Percentiles rank a stretch among this genome's conserved stretches.
phyloP scores from a whole-genome alignment of 2,113 vertebrate species.

The Conger conger region DNA sequence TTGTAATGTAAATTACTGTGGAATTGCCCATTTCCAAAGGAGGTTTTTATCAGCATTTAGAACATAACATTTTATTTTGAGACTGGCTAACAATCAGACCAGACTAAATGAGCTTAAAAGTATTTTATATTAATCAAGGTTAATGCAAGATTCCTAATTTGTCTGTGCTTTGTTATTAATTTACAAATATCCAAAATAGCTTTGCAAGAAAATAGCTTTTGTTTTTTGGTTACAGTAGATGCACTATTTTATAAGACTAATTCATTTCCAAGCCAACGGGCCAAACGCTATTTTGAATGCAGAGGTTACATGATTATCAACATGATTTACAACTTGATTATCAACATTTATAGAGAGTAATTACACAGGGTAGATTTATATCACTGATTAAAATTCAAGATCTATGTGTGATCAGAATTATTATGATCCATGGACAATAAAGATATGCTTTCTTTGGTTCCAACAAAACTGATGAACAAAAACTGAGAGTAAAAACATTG shows the following conservation, averaged over 20 bases:
- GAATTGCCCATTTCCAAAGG: not conserved
- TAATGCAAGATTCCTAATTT: not conserved
- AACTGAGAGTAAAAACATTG: no score
- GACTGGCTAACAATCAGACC: not conserved
- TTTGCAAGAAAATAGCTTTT: not conserved
- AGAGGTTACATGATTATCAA: no score
- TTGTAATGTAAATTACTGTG: not conserved
- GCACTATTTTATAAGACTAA: not conserved
- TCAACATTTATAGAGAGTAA: no score
- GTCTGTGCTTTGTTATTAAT: not conserved
- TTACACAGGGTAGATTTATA: no score
- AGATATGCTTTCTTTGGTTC: no score
- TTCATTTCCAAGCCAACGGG: no score
- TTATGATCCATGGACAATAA: no score
- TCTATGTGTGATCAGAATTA: no score
- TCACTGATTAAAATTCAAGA: no score
- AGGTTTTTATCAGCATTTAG: not conserved
- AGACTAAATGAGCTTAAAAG: not conserved
- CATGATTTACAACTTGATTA: no score
- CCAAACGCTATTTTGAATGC: no score
- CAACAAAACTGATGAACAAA: no score
- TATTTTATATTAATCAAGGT: not conserved
- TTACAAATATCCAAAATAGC: not conserved
- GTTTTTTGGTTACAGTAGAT: not conserved
- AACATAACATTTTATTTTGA: not conserved